phyloP scores from a whole-genome alignment of 2,113 vertebrate genomes.

The Todiramphus chloris region DNA sequence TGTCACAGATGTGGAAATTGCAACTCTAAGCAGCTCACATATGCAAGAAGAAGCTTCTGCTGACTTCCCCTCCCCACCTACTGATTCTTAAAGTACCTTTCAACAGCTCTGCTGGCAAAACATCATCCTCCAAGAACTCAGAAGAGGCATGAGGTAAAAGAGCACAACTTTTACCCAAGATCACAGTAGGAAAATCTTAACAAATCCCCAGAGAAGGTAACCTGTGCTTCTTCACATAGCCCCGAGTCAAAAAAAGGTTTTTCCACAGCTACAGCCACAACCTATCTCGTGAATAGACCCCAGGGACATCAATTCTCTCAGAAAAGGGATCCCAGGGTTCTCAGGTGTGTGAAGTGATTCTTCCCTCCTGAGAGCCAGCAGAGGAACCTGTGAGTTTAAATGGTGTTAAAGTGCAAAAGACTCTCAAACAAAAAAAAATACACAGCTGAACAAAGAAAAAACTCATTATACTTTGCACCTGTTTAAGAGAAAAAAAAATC shows the following conservation, averaged over 20 bases:
- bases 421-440: slow-evolving; percentile 73
- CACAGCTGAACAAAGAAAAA: slow-evolving; percentile 63
- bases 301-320: neutral
- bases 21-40: neutral
- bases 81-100: neutral
- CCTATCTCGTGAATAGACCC: neutral
- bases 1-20: neutral
- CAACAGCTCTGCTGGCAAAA: neutral
- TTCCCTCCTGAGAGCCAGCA: slow-evolving; percentile 73
- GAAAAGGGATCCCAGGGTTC: neutral
- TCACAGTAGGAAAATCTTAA: neutral
- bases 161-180: neutral
- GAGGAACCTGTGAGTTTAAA: slow-evolving; percentile 78
- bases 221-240: neutral
- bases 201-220: neutral
- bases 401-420: slow-evolving; percentile 76
- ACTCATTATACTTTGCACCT: slow-evolving; percentile 82
- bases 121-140: neutral
- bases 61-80: neutral
- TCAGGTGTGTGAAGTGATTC: slow-evolving; percentile 13
- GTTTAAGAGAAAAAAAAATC: slow-evolving; percentile 74
- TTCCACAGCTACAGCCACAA: neutral
- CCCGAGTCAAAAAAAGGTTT: neutral
- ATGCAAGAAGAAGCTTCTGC: neutral
- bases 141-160: neutral